These are phyloP conservation scores for Tetragonula clypearis DNA, from an alignment of 1,140 invertebrate genomes.

Conservation along the genomic window DNA sequence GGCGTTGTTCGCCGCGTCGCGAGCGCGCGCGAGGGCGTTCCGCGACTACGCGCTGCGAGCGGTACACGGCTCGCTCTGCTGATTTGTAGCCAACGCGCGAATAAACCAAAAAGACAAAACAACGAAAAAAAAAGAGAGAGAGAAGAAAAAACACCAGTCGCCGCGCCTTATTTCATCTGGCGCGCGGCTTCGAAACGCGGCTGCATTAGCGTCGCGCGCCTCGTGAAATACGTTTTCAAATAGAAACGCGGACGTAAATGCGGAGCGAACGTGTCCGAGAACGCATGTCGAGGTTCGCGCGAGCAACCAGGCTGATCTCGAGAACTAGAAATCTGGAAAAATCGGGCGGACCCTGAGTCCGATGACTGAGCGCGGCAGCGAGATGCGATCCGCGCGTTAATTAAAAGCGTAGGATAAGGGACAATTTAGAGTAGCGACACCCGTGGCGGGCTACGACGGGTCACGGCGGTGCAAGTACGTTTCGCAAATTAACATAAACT, in stretches of 20 bases:
- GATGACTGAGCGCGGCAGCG: background rate
- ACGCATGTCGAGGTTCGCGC: background rate
- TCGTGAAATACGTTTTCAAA: constrained; percentile 11
- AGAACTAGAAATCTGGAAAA: background rate
- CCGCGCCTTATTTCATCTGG: constrained; percentile 44
- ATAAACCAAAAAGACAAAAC: background rate
- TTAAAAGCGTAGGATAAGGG: constrained; percentile 29
- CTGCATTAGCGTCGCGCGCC: constrained; percentile 21
- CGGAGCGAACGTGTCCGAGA: background rate
- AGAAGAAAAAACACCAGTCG: constrained; percentile 3
- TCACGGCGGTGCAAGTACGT: constrained; percentile 45
- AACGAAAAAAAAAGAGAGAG: background rate
- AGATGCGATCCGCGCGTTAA: constrained; percentile 16
- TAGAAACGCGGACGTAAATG: constrained; percentile 3
- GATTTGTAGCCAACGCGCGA: constrained; percentile 59
- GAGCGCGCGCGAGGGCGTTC: constrained; percentile 46
- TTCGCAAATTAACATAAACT: constrained; percentile 64
- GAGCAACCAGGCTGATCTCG: background rate
- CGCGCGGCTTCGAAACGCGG: constrained; percentile 13
- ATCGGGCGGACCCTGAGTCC: background rate
- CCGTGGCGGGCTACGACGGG: background rate
- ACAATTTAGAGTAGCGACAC: constrained; percentile 7
- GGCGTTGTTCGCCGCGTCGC: constrained; percentile 53
- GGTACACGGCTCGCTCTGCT: constrained; percentile 51
- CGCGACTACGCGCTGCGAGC: constrained; percentile 29